These are phyloP conservation scores for Dexiosoma caninum DNA, from an alignment of 2,888 invertebrate species.

Conservation along the genomic window DNA sequence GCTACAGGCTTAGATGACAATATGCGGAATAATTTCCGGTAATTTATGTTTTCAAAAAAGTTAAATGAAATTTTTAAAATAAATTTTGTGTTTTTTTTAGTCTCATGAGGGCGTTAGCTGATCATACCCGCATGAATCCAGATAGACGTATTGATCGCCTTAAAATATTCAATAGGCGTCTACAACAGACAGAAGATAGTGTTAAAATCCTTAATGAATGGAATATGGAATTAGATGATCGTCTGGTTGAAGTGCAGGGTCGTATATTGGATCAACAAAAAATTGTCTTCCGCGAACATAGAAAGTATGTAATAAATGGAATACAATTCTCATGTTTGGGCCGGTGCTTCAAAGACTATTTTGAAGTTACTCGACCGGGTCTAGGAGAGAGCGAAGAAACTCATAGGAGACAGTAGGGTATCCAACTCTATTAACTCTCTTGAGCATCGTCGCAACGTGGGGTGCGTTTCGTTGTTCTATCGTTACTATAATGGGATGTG, in stretches of 20 bases:
- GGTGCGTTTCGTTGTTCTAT: no score
- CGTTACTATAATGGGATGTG: no score
- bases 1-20: constrained; percentile 88
- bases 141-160: constrained; percentile 83
- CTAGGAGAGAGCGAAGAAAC: no score
- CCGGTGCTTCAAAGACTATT: no score
- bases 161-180: constrained; percentile 82
- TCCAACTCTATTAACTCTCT: no score
- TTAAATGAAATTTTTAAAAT: neutral
- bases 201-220: constrained; percentile 83
- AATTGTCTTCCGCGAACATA: constrained; percentile 80
- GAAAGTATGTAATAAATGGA: constrained; percentile 67
- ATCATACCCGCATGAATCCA: constrained; percentile 89
- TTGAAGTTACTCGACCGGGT: no score
- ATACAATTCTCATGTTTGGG: no score
- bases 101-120: constrained; percentile 84
- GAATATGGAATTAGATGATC: constrained; percentile 83
- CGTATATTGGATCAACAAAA: constrained; percentile 83
- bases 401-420: no score
- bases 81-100: constrained; percentile 62
- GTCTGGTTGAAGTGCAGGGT: constrained; percentile 82
- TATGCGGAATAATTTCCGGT: constrained; percentile 82
- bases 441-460: no score
- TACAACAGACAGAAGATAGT: constrained; percentile 80
- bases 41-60: constrained; percentile 67